Evolutionary conservation across 2,113 vertebrate species (phyloP), one percentile per base, ranked within the genome.

Genomic region (Mystacornis crossleyi): DNA sequence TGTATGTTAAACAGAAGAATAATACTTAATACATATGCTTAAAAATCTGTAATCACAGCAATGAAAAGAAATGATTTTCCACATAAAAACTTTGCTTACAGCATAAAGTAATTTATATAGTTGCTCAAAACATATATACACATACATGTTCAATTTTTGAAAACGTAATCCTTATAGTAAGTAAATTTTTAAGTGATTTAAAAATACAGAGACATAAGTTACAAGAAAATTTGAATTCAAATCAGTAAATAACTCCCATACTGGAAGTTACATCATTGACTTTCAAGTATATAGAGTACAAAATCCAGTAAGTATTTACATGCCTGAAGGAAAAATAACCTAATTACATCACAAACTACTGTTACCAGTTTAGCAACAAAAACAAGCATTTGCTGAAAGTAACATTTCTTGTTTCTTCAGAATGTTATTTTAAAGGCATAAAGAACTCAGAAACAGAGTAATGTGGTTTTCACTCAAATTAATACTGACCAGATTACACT

Each of bases 351-450:
- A 82, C 50, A 90, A 90, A 84, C 10, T 87, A 85, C 28, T 61
- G 25, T 71, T 97, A 81, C 29, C 70, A 48, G 14, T 94, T 95
- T 87, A 84, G 31, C 23, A 88, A 93, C 50, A 93, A 93, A 81
- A 94, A 34, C 64, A 96, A 88, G 18, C 24, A 73, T 95, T 95
- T 93, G 23, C 54, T 65, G 55, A 93, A 93, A 89, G 64, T 73
- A 95, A 67, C 21, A 86, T 84, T 64, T 3, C 10, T 77, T 24
- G 3, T 34, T 79, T 36, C 89, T 97, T 86, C 48, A 89, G 72
- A 91, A 89, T 34, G 10, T 72, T 94, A 69, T 90, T 93, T 91
- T 36, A 93, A 89, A 97, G 20, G 5, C 47, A 72, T 83, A 74
- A 91, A 77, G 94, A 86, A 78, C 34, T 69, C 28, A 18, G 40